Conservation (phyloP, 2,888 invertebrate species). For the Allygus modestus region DNA sequence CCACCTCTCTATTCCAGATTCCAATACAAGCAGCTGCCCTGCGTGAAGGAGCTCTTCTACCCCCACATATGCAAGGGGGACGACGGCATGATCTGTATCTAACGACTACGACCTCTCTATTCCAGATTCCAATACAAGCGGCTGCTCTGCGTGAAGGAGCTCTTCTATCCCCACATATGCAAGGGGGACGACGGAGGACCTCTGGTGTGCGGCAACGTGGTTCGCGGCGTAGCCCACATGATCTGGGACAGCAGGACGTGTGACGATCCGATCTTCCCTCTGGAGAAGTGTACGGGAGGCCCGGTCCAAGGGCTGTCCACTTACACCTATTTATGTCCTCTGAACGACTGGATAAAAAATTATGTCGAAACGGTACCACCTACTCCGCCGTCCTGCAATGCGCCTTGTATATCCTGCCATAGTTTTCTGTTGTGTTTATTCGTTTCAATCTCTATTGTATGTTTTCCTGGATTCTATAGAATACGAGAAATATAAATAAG, state of each 20-base stretch:
- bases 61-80: no score
- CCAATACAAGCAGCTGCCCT: no score
- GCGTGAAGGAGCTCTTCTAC: no score
- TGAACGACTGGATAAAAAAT: constrained; percentile 20
- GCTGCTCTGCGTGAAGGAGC: constrained; percentile 41
- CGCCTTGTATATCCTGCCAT: not conserved
- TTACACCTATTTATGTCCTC: constrained; percentile 16
- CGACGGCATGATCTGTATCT: no score
- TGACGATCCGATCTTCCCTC: constrained; percentile 20
- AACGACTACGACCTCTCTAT: not conserved
- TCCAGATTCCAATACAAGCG: constrained; percentile 45
- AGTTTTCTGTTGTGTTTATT: not conserved
- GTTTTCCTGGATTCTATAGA: no score
- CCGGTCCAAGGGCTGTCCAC: constrained; percentile 12
- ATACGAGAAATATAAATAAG: no score
- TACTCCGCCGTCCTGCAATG: not conserved
- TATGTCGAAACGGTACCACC: not conserved
- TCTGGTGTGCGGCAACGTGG: constrained; percentile 34
- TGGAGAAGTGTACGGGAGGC: constrained; percentile 1
- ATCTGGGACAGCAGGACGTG: constrained; percentile 28
- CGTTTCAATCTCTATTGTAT: no score
- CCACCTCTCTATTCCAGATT: no score
- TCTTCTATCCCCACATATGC: not conserved
- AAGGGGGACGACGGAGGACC: constrained; percentile 46
- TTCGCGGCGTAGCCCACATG: constrained; percentile 29